These are phyloP conservation scores for Oligia fasciuncula DNA, from an alignment of 2,888 invertebrate genomes.

Conservation along the genomic window DNA sequence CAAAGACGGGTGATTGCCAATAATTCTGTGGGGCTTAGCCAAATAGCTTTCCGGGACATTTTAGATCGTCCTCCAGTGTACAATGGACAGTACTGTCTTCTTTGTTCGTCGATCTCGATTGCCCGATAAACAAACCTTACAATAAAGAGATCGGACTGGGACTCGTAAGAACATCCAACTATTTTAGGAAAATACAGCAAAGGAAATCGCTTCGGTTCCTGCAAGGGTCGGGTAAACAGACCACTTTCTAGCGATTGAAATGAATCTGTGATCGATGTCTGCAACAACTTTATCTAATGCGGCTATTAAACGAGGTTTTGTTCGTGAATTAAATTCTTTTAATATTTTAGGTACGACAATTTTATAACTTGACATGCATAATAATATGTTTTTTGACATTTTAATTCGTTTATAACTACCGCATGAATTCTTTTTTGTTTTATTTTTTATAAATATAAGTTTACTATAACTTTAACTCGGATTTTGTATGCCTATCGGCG, in stretches of 20 bases:
- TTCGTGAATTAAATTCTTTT: constrained; percentile 33
- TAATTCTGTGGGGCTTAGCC: constrained; percentile 64
- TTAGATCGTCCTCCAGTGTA: constrained; percentile 72
- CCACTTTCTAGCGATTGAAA: constrained; percentile 68
- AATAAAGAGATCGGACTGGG: constrained; percentile 76
- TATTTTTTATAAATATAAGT: too few relatives aligned
- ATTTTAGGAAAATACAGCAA: constrained; percentile 74
- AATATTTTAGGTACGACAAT: too few relatives aligned
- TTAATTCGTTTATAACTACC: too few relatives aligned
- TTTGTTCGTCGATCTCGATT: constrained; percentile 76
- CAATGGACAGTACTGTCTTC: constrained; percentile 72
- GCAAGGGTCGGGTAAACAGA: constrained; percentile 68
- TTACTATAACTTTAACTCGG: too few relatives aligned
- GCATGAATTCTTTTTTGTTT: too few relatives aligned
- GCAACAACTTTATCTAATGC: constrained; percentile 60
- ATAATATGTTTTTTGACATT: too few relatives aligned
- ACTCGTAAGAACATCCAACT: constrained; percentile 71
- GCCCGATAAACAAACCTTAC: constrained; percentile 78
- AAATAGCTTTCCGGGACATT: constrained; percentile 74
- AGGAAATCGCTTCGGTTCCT: constrained; percentile 70
- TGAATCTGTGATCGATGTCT: constrained; percentile 67
- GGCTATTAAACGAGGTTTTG: constrained; percentile 17
- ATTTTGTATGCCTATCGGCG: too few relatives aligned
- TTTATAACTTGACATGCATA: too few relatives aligned
- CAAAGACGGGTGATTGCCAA: constrained; percentile 59